These are phyloP conservation scores for Drosophila paracracens DNA, from an alignment of 2,888 invertebrate genomes.

Conservation along the genomic window DNA sequence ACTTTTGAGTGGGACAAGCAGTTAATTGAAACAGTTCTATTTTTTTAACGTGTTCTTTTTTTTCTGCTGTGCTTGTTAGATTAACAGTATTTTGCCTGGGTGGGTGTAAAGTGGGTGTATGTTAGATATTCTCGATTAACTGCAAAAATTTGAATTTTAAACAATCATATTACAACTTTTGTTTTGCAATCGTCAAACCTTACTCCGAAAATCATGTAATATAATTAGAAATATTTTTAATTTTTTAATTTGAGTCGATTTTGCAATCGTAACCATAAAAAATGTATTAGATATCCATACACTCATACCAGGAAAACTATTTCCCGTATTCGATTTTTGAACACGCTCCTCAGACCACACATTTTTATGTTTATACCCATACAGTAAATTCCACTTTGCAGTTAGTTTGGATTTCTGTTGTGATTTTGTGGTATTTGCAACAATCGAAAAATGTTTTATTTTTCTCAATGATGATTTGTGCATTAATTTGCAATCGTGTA, in stretches of 20 bases:
- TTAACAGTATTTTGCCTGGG: background rate
- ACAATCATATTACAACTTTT: background rate
- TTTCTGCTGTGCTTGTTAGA: background rate
- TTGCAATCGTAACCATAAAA: no score
- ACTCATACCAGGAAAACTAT: background rate
- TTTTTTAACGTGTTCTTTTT: background rate
- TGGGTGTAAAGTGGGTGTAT: background rate
- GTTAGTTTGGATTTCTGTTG: background rate
- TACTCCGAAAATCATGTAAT: background rate
- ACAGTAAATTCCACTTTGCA: background rate
- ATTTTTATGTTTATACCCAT: background rate
- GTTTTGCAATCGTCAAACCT: background rate
- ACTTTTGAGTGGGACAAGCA: slow-evolving; percentile 6
- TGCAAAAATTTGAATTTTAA: no score
- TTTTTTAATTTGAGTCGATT: no score
- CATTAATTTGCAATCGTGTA: background rate
- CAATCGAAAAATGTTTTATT: background rate
- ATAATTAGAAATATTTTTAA: background rate
- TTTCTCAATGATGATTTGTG: background rate
- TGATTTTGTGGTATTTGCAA: background rate
- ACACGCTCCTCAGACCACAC: background rate
- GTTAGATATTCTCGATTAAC: background rate
- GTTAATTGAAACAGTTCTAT: background rate
- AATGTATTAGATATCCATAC: background rate
- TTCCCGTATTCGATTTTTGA: background rate